Evolutionary conservation across 2,113 vertebrate species (phyloP).

Genomic region (Glareola pratincola): DNA sequence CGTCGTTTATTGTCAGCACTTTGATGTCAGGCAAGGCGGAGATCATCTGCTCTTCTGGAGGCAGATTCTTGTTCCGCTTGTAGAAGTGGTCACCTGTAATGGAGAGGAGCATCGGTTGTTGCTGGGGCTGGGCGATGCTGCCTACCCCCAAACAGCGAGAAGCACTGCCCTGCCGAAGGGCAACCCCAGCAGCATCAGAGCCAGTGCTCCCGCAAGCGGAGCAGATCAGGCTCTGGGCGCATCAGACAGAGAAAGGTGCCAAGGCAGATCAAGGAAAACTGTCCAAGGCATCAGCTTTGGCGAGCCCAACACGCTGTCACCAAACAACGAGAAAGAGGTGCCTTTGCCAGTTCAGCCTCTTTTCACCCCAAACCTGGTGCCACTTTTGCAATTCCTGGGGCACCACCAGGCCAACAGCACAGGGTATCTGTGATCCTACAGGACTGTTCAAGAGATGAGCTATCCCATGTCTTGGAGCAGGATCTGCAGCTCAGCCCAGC

Average conservation of each 20-base stretch:
- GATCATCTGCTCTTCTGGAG: constrained; percentile 98
- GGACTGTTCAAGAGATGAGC: neutral
- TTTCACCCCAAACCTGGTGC: neutral
- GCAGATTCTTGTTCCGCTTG: constrained; percentile 92
- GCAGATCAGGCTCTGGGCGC: neutral
- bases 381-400: neutral
- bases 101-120: neutral
- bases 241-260: too few relatives aligned
- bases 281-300: neutral
- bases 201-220: neutral
- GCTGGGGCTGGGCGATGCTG: neutral
- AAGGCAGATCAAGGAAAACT: too few relatives aligned
- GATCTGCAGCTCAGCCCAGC: neutral
- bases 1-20: constrained; percentile 90
- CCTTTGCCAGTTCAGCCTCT: neutral
- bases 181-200: neutral
- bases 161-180: neutral
- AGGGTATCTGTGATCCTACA: neutral
- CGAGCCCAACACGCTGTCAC: neutral
- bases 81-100: constrained; percentile 95
- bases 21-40: constrained; percentile 95
- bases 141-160: neutral
- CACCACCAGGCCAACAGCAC: neutral
- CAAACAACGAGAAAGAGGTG: neutral
- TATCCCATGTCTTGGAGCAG: too few relatives aligned